These are phyloP conservation scores for Leptinotarsa tumamoca DNA, from an alignment of 2,888 invertebrate genomes.

Conservation along the genomic window DNA sequence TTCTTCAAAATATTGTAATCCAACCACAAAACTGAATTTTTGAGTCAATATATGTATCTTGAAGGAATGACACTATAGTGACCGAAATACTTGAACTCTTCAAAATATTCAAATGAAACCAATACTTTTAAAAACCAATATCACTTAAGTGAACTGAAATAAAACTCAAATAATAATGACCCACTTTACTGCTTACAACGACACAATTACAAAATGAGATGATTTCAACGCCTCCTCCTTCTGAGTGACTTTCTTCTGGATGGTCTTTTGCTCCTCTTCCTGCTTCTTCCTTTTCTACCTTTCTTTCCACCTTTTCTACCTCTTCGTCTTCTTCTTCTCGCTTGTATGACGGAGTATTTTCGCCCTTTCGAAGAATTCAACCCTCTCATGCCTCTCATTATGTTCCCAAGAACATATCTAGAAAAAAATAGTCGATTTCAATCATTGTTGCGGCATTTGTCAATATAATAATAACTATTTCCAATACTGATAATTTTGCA, in stretches of 20 bases:
- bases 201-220: neutral
- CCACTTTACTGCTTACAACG: slow-evolving; percentile 4
- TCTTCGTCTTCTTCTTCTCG: slow-evolving; percentile 25
- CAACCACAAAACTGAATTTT: too few relatives aligned
- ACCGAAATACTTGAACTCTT: too few relatives aligned
- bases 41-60: too few relatives aligned
- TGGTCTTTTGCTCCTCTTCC: slow-evolving; percentile 26
- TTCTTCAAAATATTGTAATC: too few relatives aligned
- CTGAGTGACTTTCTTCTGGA: slow-evolving; percentile 24
- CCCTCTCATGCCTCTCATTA: slow-evolving; percentile 41
- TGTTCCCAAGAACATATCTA: slow-evolving; percentile 42
- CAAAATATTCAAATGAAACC: too few relatives aligned
- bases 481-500: too few relatives aligned
- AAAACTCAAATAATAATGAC: neutral
- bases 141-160: too few relatives aligned
- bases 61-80: too few relatives aligned
- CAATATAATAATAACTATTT: too few relatives aligned
- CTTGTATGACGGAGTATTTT: neutral
- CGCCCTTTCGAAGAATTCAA: slow-evolving; percentile 19
- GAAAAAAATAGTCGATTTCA: neutral
- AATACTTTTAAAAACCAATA: too few relatives aligned
- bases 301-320: slow-evolving; percentile 17
- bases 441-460: too few relatives aligned
- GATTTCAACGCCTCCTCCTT: slow-evolving; percentile 19
- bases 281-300: slow-evolving; percentile 11